Conservation (phyloP, 2,888 invertebrate species). For the Brenthis ino region DNA sequence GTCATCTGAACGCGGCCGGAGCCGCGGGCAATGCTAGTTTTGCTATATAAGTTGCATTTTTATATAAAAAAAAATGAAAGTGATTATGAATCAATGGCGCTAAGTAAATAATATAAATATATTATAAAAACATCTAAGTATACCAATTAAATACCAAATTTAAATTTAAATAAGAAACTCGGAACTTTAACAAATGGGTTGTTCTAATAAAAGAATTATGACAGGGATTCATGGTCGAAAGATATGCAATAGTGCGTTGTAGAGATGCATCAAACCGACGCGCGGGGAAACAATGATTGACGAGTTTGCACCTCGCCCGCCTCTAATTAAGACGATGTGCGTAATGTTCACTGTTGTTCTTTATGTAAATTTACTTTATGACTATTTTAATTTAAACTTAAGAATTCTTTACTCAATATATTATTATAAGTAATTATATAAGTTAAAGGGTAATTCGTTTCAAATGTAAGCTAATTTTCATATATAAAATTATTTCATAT, state of each 20-base stretch:
- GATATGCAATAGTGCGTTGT: slow-evolving; percentile 62
- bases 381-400: slow-evolving; percentile 6
- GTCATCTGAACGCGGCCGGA: no score
- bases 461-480: no score
- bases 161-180: slow-evolving; percentile 7
- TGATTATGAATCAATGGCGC: neutral
- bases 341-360: slow-evolving; percentile 60
- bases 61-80: no score
- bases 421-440: neutral
- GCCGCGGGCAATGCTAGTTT: neutral
- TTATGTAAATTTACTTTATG: slow-evolving; percentile 3
- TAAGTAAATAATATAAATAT: neutral
- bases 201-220: slow-evolving; percentile 41
- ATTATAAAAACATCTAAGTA: neutral
- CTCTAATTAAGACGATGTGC: slow-evolving; percentile 80
- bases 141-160: neutral
- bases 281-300: slow-evolving; percentile 76
- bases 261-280: slow-evolving; percentile 64
- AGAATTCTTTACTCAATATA: neutral
- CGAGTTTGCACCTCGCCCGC: slow-evolving; percentile 79
- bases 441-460: no score
- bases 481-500: no score
- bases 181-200: slow-evolving; percentile 26
- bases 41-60: neutral
- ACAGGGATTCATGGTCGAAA: slow-evolving; percentile 64